Evolutionary conservation across 2,888 invertebrate genomes (phyloP).

Genomic region (Bugulina stolonifera): DNA sequence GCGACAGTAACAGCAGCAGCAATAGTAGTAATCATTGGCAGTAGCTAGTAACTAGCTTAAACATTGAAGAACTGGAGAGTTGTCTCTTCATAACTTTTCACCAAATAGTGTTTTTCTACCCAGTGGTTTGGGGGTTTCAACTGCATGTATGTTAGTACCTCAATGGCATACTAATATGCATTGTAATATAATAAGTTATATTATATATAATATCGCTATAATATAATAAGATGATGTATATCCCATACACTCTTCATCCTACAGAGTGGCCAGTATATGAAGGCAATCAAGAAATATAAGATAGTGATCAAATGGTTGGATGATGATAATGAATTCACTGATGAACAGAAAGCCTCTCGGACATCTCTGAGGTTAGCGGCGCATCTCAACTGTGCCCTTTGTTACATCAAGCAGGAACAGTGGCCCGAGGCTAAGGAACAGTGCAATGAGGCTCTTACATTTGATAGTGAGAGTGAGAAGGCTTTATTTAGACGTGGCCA

Average conservation of each 20-base stretch:
- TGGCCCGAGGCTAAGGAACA: conserved; percentile 66
- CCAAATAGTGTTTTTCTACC: no score
- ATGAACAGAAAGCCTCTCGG: conserved; percentile 54
- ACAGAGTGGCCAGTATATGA: conserved; percentile 62
- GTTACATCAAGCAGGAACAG: conserved; percentile 70
- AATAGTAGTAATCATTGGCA: no score
- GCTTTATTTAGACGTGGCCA: conserved; percentile 81
- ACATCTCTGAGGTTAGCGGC: conserved; percentile 64
- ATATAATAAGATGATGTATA: no score
- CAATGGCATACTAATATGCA: no score
- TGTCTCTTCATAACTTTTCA: no score
- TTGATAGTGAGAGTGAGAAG: conserved; percentile 75
- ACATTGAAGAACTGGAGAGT: no score
- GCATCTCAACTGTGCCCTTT: conserved; percentile 75
- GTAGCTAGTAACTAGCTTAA: no score
- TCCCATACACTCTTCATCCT: conserved; percentile 25
- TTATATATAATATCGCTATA: no score
- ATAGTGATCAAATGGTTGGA: conserved; percentile 66
- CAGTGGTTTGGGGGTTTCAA: no score
- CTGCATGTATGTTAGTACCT: no score
- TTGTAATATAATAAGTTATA: no score
- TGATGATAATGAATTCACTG: conserved; percentile 55
- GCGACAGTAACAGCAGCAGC: no score
- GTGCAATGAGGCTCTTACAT: conserved; percentile 70
- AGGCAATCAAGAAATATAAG: conserved; percentile 82